Conservation (phyloP, 2,113 vertebrate species). For the Stercorarius parasiticus region DNA sequence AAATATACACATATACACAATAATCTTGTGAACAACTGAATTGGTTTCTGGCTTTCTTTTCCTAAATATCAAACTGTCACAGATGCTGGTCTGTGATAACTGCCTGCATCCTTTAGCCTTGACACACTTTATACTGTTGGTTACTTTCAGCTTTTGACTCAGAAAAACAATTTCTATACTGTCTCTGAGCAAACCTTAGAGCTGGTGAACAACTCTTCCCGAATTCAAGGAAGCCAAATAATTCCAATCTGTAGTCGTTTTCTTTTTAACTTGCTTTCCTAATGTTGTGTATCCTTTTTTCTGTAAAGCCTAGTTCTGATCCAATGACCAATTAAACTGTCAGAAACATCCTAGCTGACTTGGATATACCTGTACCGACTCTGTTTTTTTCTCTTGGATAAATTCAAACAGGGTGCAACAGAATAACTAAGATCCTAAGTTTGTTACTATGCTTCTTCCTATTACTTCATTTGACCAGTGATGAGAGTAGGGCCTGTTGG, state of each 20-base stretch:
- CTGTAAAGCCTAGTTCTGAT: background rate
- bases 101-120: background rate
- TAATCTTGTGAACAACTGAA: background rate
- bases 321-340: background rate
- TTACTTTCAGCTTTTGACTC: background rate
- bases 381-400: background rate
- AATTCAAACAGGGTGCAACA: background rate
- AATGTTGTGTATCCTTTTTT: background rate
- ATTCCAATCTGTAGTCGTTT: background rate
- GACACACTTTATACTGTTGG: background rate
- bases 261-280: background rate
- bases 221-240: background rate
- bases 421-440: background rate
- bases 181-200: background rate
- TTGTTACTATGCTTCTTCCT: background rate
- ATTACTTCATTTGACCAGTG: background rate
- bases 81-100: background rate
- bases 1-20: background rate
- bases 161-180: background rate
- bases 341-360: background rate
- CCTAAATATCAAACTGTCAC: background rate
- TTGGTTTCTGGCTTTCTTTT: background rate
- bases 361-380: background rate
- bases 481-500: background rate
- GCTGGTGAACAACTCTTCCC: background rate